Evolutionary conservation across 2,113 vertebrate species (phyloP), one percentile per base, ranked within the genome.

Genomic region (Tichodroma muraria): DNA sequence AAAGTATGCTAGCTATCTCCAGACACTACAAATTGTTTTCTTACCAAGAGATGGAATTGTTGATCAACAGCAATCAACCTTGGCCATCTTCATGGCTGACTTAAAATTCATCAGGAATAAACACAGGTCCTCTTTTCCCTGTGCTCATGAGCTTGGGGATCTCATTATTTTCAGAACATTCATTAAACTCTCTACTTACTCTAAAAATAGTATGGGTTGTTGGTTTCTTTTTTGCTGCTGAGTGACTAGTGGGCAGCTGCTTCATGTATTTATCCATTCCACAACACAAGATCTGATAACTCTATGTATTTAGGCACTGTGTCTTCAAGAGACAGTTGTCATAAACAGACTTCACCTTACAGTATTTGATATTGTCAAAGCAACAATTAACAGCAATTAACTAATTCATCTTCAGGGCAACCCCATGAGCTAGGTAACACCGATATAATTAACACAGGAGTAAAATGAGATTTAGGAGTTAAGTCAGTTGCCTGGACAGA

Each of bases 401-500:
- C 84, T 89, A 89, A 94, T 90, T 94, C 64, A 93, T 90, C 84
- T 88, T 93, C 42, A 38, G 80, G 88, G 68, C 76, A 94, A 93
- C 54, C 47, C 85, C 9, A 3, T 71, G 56, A 91, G 54, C 56
- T 93, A 86, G 76, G 84, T 85, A 85, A 95, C 90, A 93, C 69
- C 15, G 69, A 95, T 86, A 95, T 54, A 94, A 95, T 95, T 96
- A 97, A 94, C 59, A 13, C 69, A 91, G 38, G 71, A 94, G 61
- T 90, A 95, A 96, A 96, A 97, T 89, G 79, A 80, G 96, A 96
- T 95, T 95, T 92, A 95, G 64, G 85, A 94, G 81, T 94, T 95
- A 95, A 96, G 86, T 89, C 91, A 95, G 90, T 93, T 96, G 94
- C 88, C 88, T 89, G 82, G 86, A 56, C 78, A 95, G 82, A 88